Evolutionary conservation across 2,888 invertebrate genomes (phyloP).

Genomic region (Lasius fuliginosus): DNA sequence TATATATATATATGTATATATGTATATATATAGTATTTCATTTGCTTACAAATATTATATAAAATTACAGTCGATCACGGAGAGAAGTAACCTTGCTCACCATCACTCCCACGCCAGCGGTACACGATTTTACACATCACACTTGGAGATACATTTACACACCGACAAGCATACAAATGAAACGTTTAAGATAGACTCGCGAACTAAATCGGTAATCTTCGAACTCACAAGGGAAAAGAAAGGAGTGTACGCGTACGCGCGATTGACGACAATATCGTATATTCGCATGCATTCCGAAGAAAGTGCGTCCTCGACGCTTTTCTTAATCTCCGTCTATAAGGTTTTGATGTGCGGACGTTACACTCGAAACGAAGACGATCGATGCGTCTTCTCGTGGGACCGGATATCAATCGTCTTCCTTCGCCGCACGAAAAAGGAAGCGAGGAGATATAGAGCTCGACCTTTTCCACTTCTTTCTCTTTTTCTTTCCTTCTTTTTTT

Average conservation of each 20-base stretch:
- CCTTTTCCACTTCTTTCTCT: neutral
- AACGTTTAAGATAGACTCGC: slow-evolving; percentile 70
- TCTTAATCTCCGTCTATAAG: slow-evolving; percentile 31
- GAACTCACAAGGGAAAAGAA: slow-evolving; percentile 53
- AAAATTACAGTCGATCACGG: slow-evolving; percentile 85
- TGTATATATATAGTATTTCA: slow-evolving; percentile 81
- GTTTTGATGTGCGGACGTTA: slow-evolving; percentile 18
- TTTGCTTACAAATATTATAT: slow-evolving; percentile 85
- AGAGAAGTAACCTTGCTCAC: slow-evolving; percentile 80
- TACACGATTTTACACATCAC: slow-evolving; percentile 68
- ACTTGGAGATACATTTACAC: slow-evolving; percentile 50
- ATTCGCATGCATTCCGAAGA: slow-evolving; percentile 35
- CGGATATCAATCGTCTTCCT: slow-evolving; percentile 38
- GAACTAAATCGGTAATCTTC: slow-evolving; percentile 71
- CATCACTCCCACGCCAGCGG: slow-evolving; percentile 68
- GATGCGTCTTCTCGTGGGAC: neutral
- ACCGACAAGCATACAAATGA: slow-evolving; percentile 58
- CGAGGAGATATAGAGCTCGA: slow-evolving; percentile 2
- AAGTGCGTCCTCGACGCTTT: slow-evolving; percentile 4
- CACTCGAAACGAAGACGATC: slow-evolving; percentile 29
- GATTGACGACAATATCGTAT: slow-evolving; percentile 27
- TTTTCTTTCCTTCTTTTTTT: neutral
- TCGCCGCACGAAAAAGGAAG: slow-evolving; percentile 21
- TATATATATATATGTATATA: slow-evolving; percentile 73
- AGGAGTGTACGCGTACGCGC: neutral